Evolutionary conservation across 2,113 vertebrate species (phyloP), one percentile per base, ranked within the genome.

Genomic region (Oxyruncus cristatus): DNA sequence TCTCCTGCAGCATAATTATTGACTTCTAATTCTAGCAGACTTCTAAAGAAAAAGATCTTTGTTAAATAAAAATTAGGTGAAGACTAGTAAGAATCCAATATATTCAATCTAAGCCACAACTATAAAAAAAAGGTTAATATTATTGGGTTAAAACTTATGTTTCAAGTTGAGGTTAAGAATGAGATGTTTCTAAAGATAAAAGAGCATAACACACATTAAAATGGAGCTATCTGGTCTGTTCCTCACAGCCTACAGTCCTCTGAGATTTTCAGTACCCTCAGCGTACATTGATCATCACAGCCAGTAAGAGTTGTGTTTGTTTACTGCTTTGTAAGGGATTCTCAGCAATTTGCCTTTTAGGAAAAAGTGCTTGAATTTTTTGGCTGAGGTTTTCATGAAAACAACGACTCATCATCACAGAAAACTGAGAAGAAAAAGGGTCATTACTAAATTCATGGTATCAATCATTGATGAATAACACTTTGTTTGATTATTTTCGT

Each of bases 321-420:
- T 81, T 91, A 71, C 37, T 87, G 80, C 52, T 91, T 92, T 84
- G 49, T 80, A 80, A 84, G 82, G 70, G 35, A 76, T 93, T 88
- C 28, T 85, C 39, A 75, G 46, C 41, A 80, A 71, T 66, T 15
- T 71, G 26, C 30, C 15, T 89, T 84, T 81, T 74, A 87, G 56
- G 56, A 74, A 39, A 81, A 76, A 92, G 39, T 22, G 14, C 19
- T 53, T 81, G 52, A 84, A 33, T 47, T 59, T 87, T 91, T 84
- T 87, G 81, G 80, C 84, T 81, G 53, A 74, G 55, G 30, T 83
- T 91, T 95, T 81, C 73, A 72, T 80, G 37, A 55, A 76, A 91
- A 84, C n/a, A 74, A n/a, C 77, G 68, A 95, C 46, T 89, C 92
- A 92, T 61, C 79, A 24, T 26, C 77, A 87, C 17, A 81, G 23